A percentile compares a stretch with the other conserved stretches of the same genome.
Evolutionary conservation across 2,888 invertebrate genomes (phyloP).

Genomic region (Philhelius pedissequus): DNA sequence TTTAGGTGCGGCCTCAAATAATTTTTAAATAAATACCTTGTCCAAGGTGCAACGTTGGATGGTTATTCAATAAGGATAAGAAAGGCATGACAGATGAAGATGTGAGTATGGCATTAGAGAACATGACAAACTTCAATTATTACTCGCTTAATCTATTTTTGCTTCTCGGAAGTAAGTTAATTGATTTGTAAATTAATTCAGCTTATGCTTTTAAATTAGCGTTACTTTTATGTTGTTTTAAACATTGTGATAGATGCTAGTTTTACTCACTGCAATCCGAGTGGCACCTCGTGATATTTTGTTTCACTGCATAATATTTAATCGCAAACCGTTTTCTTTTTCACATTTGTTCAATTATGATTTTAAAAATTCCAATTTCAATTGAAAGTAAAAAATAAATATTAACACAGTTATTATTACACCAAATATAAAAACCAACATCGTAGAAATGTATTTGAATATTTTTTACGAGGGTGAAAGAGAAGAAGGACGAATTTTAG

Average conservation of each 20-base stretch:
- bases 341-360: background rate
- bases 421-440: constrained; percentile 43
- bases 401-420: constrained; percentile 43
- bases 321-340: background rate
- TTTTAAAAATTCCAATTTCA: constrained; percentile 43
- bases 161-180: background rate
- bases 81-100: background rate
- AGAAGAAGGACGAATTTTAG: background rate
- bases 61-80: background rate
- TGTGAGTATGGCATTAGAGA: background rate
- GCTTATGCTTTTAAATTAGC: background rate
- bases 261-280: background rate
- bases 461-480: background rate
- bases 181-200: background rate
- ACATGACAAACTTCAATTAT: background rate
- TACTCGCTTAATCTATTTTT: background rate
- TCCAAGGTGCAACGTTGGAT: background rate
- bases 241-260: background rate
- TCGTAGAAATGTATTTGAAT: background rate
- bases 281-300: no score
- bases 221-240: background rate
- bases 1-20: background rate
- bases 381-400: constrained; percentile 39
- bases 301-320: background rate
- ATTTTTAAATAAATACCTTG: background rate